Percentiles rank a stretch among this genome's conserved stretches.
Evolutionary conservation across 2,888 invertebrate species (phyloP).

Genomic region (Ennomos erosarius): DNA sequence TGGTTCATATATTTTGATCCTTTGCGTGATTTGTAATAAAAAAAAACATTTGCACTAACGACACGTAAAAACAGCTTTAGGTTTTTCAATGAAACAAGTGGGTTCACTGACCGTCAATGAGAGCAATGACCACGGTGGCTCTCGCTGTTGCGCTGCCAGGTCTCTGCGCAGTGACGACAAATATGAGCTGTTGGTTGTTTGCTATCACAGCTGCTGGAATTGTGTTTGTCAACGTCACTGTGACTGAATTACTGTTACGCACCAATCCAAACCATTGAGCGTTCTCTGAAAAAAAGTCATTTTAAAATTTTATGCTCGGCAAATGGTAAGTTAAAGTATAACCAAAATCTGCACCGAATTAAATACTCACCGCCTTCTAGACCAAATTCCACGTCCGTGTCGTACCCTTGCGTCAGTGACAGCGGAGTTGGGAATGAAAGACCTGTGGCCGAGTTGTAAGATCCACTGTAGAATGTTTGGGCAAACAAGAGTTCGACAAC

Average conservation of each 20-base stretch:
- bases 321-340: background rate
- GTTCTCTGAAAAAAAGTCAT: conserved; percentile 3
- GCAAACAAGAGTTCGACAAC: conserved; percentile 16
- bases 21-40: background rate
- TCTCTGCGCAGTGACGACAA: conserved; percentile 27
- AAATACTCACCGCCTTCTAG: conserved; percentile 47
- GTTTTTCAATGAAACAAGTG: background rate
- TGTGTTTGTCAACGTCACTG: conserved; percentile 24
- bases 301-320: too few species aligned
- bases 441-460: conserved; percentile 38
- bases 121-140: conserved; percentile 35
- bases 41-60: background rate
- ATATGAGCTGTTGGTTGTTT: conserved; percentile 42
- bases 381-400: conserved; percentile 35
- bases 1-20: conserved; percentile 12
- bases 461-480: conserved; percentile 47
- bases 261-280: conserved; percentile 28
- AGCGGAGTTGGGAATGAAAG: conserved; percentile 42
- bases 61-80: background rate
- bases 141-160: conserved; percentile 28
- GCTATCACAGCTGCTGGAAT: conserved; percentile 44
- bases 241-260: conserved; percentile 28
- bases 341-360: background rate
- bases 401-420: conserved; percentile 42
- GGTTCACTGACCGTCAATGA: conserved; percentile 31